phyloP scores from a whole-genome alignment of 2,888 invertebrate species.

The Myopa tessellatipennis region DNA sequence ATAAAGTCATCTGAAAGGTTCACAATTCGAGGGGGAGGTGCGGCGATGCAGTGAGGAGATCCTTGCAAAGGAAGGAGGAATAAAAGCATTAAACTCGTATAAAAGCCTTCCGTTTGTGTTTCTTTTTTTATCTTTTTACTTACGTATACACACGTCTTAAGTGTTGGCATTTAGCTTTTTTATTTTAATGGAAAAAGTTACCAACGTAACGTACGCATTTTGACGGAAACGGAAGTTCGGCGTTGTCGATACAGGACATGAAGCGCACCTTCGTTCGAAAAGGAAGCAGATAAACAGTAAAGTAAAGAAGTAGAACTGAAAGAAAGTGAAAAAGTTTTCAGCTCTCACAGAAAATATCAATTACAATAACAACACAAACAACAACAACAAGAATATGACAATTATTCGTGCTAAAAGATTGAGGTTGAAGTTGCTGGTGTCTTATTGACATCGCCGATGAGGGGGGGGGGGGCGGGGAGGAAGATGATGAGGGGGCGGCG shows the following conservation, averaged over 20 bases:
- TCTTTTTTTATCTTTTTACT: not conserved
- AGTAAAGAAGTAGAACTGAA: not conserved
- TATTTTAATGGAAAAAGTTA: slow-evolving; percentile 33
- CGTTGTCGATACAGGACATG: slow-evolving; percentile 20
- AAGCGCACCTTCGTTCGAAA: slow-evolving; percentile 8
- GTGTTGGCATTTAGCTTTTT: not conserved
- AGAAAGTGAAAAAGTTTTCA: not conserved
- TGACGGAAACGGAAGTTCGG: slow-evolving; percentile 41
- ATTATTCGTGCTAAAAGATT: too few relatives aligned
- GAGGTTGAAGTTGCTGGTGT: too few relatives aligned
- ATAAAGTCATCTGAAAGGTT: too few relatives aligned
- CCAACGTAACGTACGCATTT: not conserved
- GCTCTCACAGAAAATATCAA: too few relatives aligned
- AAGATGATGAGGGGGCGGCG: not conserved
- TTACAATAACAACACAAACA: not conserved
- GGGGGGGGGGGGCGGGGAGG: not conserved
- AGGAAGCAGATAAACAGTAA: too few relatives aligned
- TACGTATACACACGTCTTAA: not conserved
- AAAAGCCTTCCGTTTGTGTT: slow-evolving; percentile 33
- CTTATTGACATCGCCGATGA: too few relatives aligned
- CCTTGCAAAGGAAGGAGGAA: too few relatives aligned
- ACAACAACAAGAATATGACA: not conserved
- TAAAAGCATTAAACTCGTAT: slow-evolving; percentile 25
- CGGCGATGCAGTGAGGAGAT: too few relatives aligned
- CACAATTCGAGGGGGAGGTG: too few relatives aligned